phyloP scores from a whole-genome alignment of 2,797 vertebrate species.

The Odontamblyopus rebecca region DNA sequence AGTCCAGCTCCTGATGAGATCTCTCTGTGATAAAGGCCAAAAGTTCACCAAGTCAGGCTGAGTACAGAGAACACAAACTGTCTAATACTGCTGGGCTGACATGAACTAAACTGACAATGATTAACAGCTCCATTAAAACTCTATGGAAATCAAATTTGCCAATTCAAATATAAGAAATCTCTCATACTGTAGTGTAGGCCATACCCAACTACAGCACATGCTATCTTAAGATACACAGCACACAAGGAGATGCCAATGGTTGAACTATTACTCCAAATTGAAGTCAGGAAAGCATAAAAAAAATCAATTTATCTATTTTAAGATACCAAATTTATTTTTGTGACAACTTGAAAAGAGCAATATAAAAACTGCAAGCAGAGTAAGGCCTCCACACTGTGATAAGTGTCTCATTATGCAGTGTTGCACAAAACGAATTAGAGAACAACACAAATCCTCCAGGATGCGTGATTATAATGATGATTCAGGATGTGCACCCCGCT shows the following conservation, averaged over 20 bases:
- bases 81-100: background rate
- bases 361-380: slow-evolving; percentile 14
- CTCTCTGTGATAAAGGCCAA: background rate
- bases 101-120: background rate
- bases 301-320: background rate
- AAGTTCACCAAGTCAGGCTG: background rate
- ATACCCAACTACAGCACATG: background rate
- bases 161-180: background rate
- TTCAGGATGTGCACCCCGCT: slow-evolving; percentile 30
- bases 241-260: background rate
- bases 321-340: slow-evolving; percentile 1
- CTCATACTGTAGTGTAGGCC: no score
- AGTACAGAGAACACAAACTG: background rate
- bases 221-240: background rate
- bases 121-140: background rate
- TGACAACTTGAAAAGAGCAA: slow-evolving; percentile 4
- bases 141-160: background rate
- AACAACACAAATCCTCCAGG: slow-evolving; percentile 21
- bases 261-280: background rate
- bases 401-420: slow-evolving; percentile 32
- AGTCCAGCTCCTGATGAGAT: background rate
- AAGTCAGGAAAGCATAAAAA: background rate
- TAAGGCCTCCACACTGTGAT: slow-evolving; percentile 27
- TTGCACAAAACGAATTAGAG: slow-evolving; percentile 30
- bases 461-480: slow-evolving; percentile 39